Evolutionary conservation across 2,888 invertebrate species (phyloP).

Genomic region (Oligia strigilis): DNA sequence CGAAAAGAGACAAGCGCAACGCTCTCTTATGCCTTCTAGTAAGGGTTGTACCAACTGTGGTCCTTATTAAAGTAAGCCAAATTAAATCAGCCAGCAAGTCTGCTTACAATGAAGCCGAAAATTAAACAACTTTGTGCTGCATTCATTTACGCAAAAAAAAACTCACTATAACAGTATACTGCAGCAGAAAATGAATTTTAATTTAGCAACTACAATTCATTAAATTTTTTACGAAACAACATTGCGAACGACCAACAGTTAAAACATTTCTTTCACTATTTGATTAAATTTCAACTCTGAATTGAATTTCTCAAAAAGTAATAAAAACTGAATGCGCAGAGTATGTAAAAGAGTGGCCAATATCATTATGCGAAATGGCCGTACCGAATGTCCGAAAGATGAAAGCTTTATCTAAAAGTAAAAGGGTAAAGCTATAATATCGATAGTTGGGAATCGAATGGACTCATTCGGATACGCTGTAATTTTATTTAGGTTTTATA

Average conservation of each 20-base stretch:
- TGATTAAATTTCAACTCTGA: slow-evolving; percentile 43
- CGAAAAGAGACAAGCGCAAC: not conserved
- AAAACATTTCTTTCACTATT: slow-evolving; percentile 42
- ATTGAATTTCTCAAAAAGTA: slow-evolving; percentile 57
- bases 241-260: slow-evolving; percentile 7
- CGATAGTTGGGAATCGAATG: slow-evolving; percentile 80
- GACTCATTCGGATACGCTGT: slow-evolving; percentile 71
- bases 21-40: not conserved
- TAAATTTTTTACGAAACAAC: slow-evolving; percentile 31
- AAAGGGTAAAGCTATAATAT: slow-evolving; percentile 83
- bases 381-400: slow-evolving; percentile 78
- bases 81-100: slow-evolving; percentile 2
- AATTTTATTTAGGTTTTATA: slow-evolving; percentile 57
- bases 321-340: slow-evolving; percentile 56
- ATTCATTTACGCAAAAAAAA: slow-evolving; percentile 3
- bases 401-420: slow-evolving; percentile 85
- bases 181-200: slow-evolving; percentile 34
- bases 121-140: not conserved
- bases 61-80: not conserved
- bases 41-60: not conserved
- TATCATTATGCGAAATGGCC: slow-evolving; percentile 81
- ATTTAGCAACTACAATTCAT: slow-evolving; percentile 39
- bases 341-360: slow-evolving; percentile 72
- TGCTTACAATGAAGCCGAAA: not conserved
- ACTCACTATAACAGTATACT: not conserved